Base-by-base conservation (phyloP, 2,888 invertebrate genomes). In the Agrochola lychnidis region DNA sequence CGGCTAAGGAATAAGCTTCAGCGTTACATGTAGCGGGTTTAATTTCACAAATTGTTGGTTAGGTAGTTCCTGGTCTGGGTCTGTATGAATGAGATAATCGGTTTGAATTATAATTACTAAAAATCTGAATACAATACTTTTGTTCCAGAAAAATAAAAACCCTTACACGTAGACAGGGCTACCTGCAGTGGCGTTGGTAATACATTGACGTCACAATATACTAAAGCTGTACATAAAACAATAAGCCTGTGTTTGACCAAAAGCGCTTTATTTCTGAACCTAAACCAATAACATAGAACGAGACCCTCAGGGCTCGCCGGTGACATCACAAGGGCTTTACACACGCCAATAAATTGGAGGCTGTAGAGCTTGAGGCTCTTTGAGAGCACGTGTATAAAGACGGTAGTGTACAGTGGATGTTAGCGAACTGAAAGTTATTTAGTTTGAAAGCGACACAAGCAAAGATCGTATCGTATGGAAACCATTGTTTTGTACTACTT, bases 231-330 rank as follows among this genome's bases (percentile, higher is more conserved):
- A 59, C 36, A 45, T 64, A 72, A 64, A 22, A 25, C 12, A 63
- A 7, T 51, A 22, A 25, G 16, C 9, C 40, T 12, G 12, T 45
- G n/a, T 80, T 53, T 48, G 80, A 57, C 36, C 36, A 16, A 25
- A 48, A 45, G 64, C 14, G 22, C 14, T 66, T 66, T 53, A 73
- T 30, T 61, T 80, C 45, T 36, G 51, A 66, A 61, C 36, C 81
- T 78, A 80, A 80, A 45, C 80, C 64, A 78, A 73, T 78, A 73
- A 61, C 42, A 30, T n/a, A 53, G 14, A 0, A 53, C 30, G 30
- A 5, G 36, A n/a, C 73, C 59, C 36, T 53, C 64, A 53, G 53
- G 64, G 45, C 22, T 6, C 57, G n/a, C 48, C 25, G 30, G 4
- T 25, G 51, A 53, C 78, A 45, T 78, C 80, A 73, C 36, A 42